These are phyloP conservation scores for Watsonalla binaria DNA, from an alignment of 2,888 invertebrate species.

Conservation along the genomic window DNA sequence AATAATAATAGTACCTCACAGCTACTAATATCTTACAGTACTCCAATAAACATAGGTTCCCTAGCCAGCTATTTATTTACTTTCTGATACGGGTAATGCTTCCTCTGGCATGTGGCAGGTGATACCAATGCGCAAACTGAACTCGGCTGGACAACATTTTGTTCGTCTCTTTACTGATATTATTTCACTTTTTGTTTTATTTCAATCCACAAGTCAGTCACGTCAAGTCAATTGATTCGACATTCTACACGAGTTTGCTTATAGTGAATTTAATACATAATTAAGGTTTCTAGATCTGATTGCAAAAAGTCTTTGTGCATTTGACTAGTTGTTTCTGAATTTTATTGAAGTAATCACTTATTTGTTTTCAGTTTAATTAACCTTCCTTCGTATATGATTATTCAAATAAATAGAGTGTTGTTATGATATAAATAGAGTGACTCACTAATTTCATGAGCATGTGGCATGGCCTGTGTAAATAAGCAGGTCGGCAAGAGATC, in stretches of 20 bases:
- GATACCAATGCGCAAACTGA: constrained; percentile 42
- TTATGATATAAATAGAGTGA: no score
- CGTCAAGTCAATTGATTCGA: neutral
- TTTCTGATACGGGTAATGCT: constrained; percentile 42
- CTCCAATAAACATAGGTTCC: constrained; percentile 30
- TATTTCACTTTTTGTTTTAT: constrained; percentile 31
- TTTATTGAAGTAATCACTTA: no score
- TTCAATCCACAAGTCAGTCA: constrained; percentile 9
- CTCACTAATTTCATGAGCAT: neutral
- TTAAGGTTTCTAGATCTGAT: no score
- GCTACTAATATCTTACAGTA: constrained; percentile 37
- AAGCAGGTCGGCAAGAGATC: constrained; percentile 5
- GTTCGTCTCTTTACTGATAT: constrained; percentile 36
- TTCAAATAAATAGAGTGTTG: no score
- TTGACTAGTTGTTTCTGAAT: no score
- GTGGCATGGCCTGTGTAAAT: neutral
- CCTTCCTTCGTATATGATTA: no score
- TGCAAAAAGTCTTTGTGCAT: no score
- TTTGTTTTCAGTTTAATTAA: no score
- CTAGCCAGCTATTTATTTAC: constrained; percentile 39
- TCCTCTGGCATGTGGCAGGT: constrained; percentile 53
- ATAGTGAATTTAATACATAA: no score
- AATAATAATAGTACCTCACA: neutral
- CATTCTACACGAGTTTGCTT: neutral
- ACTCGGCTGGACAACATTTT: constrained; percentile 63